Conservation (phyloP, 2,113 vertebrate species). For the Corydoras maculifer region DNA sequence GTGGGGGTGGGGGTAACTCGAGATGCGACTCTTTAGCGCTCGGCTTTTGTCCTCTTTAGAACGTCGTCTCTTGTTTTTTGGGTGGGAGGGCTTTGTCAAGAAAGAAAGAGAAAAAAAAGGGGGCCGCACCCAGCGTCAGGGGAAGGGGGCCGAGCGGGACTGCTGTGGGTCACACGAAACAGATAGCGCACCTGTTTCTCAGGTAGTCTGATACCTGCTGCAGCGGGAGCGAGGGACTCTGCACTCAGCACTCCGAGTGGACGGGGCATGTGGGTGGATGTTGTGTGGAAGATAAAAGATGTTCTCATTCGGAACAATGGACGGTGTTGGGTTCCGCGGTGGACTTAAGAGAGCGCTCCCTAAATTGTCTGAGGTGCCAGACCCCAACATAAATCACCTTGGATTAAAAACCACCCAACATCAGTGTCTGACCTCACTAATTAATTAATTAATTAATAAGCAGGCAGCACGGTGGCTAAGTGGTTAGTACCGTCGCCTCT, state of each 20-base stretch:
- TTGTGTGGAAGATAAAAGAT: neutral
- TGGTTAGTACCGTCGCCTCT: too few relatives aligned
- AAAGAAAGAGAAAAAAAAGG: slow-evolving; percentile 17
- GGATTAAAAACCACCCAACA: too few relatives aligned
- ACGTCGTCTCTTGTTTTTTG: neutral
- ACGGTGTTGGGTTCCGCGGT: neutral
- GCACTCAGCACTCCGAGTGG: too few relatives aligned
- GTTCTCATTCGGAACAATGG: too few relatives aligned
- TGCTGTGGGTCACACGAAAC: slow-evolving; percentile 27
- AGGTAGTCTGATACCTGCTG: slow-evolving; percentile 25
- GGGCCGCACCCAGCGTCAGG: slow-evolving; percentile 31
- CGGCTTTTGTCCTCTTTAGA: slow-evolving; percentile 29
- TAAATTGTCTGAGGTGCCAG: too few relatives aligned
- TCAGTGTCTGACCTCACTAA: too few relatives aligned
- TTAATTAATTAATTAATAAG: too few relatives aligned
- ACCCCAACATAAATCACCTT: too few relatives aligned
- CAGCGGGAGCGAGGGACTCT: neutral
- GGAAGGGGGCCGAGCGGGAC: slow-evolving; percentile 14
- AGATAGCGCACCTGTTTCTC: slow-evolving; percentile 38
- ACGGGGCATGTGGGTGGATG: neutral
- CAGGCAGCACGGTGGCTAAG: too few relatives aligned
- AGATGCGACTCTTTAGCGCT: slow-evolving; percentile 5
- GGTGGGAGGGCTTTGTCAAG: slow-evolving; percentile 23
- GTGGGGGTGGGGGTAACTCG: neutral
- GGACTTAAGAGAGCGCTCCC: too few relatives aligned